Evolutionary conservation across 1,140 invertebrate species (phyloP).

Genomic region (Drosophila sucinea): DNA sequence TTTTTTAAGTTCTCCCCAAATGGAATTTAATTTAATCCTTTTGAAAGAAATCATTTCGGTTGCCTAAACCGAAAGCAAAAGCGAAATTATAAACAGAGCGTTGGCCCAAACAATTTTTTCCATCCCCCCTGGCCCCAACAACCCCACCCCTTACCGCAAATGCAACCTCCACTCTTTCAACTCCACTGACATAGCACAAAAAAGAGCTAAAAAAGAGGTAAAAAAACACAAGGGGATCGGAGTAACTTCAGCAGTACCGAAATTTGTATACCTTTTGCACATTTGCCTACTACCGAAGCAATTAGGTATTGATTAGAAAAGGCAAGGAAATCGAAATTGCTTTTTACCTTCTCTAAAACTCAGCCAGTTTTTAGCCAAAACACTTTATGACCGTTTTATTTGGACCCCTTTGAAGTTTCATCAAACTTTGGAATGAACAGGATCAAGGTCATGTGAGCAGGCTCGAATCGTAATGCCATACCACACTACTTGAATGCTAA

Average conservation of each 20-base stretch:
- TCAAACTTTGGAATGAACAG: no score
- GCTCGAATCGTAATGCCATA: no score
- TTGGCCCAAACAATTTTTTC: conserved; percentile 43
- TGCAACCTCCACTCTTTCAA: not conserved
- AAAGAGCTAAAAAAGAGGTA: conserved; percentile 27
- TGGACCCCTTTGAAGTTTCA: no score
- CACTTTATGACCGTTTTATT: no score
- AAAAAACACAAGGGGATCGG: not conserved
- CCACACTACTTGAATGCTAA: no score
- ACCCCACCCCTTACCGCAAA: not conserved
- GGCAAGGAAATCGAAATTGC: no score
- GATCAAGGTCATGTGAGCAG: no score
- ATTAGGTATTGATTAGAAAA: no score
- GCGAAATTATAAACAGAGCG: conserved; percentile 53
- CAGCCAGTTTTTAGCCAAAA: no score
- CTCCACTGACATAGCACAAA: conserved; percentile 8
- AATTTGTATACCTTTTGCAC: not conserved
- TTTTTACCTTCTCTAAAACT: no score
- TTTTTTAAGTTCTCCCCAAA: conserved; percentile 27
- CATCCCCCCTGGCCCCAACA: not conserved
- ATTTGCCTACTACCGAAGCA: no score
- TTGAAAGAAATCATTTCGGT: conserved; percentile 55
- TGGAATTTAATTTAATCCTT: conserved; percentile 80
- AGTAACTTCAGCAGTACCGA: not conserved
- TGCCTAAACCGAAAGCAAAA: conserved; percentile 17